Base-by-base conservation (phyloP, 2,113 vertebrate species). In the Sinosuthora webbiana region DNA sequence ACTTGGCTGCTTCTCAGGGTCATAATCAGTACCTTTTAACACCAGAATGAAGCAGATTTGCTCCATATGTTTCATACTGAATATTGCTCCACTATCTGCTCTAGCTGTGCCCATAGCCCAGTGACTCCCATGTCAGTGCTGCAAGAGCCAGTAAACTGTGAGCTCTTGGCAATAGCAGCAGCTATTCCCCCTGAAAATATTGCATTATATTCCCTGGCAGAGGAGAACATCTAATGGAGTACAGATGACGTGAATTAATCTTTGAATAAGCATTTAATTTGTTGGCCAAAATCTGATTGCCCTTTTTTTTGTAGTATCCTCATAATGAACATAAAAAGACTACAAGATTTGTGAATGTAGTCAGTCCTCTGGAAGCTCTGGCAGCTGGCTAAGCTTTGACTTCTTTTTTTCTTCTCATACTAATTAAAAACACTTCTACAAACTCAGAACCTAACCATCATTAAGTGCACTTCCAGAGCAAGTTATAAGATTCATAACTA, bases 161-260 rank as follows among this genome's bases (percentile, higher is more conserved):
- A 94, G 81, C 79, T 90, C 77, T 95, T 97, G 97, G 96, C 97
- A 96, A 89, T 0, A 65, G 65, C 81, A 73, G 63, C 45, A 65
- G 20, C 73, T 94, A 70, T 95, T 96, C 69, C 94, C 95, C 93
- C 75, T 94, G 94, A 97, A 97, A 95, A 94, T 96, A 97, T 94
- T 96, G 95, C 95, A 94, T 95, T 93, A 71, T 97, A 96, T 94
- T 93, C 95, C 55, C 94, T 97, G 97, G 95, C 97, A 90, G 42
- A 94, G 73, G 19, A 90, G 79, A 94, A 78, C 81, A 91, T 69
- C 56, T 97, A 97, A 97, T 97, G 79, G 84, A 96, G 84, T 83
- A 79, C 97, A 97, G 97, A 97, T 97, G 97, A 96, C 91, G 68
- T 78, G 87, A 95, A 95, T 96, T 97, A 96, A 96, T 96, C 84